Conservation (phyloP, 2,888 invertebrate species). For the Pseudoips prasinana region DNA sequence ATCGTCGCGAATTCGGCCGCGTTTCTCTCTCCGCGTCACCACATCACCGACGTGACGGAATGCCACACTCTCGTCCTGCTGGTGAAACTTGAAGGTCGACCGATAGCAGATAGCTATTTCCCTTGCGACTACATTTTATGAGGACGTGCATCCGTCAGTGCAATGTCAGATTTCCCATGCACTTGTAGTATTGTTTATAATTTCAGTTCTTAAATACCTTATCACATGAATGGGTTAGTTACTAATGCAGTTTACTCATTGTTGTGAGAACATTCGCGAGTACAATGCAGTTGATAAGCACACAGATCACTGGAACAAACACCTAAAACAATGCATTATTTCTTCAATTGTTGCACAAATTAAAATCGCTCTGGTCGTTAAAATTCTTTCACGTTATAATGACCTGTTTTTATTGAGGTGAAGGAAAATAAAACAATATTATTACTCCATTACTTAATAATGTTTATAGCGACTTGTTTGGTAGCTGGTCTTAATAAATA, state of each 20-base stretch:
- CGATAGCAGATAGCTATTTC: conserved; percentile 43
- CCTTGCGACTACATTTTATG: conserved; percentile 28
- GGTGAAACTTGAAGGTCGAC: conserved; percentile 74
- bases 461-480: no score
- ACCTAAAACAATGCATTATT: conserved; percentile 16
- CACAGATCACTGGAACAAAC: conserved; percentile 7
- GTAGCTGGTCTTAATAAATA: no score
- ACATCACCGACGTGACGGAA: conserved; percentile 65
- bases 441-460: no score
- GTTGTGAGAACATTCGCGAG: conserved; percentile 14
- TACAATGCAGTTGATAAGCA: conserved; percentile 2
- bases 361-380: conserved; percentile 13
- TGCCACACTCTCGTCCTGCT: conserved; percentile 62
- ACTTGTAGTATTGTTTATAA: conserved; percentile 15
- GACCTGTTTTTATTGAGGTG: neutral
- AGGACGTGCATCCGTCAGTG: conserved; percentile 19
- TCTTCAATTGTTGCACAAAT: conserved; percentile 10
- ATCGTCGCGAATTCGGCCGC: conserved; percentile 76
- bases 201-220: conserved; percentile 3
- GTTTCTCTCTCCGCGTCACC: conserved; percentile 67
- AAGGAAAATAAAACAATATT: conserved; percentile 1
- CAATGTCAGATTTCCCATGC: conserved; percentile 17
- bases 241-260: conserved; percentile 1
- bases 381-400: conserved; percentile 8
- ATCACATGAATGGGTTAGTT: neutral